Percentiles rank a stretch among this genome's conserved stretches.
Conservation (phyloP, 2,888 invertebrate genomes). For the Latrodectus hesperus region DNA sequence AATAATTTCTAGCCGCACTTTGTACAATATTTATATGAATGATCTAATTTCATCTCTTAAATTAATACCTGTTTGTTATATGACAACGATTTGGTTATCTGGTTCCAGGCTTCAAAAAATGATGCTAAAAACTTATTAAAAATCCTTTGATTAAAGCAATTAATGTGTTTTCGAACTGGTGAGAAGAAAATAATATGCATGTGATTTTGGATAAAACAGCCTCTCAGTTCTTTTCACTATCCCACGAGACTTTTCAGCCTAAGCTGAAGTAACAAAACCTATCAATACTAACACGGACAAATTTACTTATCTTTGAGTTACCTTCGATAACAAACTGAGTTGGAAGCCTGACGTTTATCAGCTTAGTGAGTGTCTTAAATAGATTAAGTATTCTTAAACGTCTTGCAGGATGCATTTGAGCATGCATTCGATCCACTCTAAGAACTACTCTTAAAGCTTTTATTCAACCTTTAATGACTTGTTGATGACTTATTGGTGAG, state of each 20-base stretch:
- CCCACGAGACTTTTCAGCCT: too few species aligned
- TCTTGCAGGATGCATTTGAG: not conserved
- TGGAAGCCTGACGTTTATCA: too few species aligned
- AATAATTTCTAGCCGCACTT: not conserved
- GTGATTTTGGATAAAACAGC: not conserved
- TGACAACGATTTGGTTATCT: not conserved
- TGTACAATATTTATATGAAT: not conserved
- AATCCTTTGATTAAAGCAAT: slow-evolving; percentile 4
- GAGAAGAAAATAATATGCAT: slow-evolving; percentile 7
- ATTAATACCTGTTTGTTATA: not conserved
- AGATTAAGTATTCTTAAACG: too few species aligned
- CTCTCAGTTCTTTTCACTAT: not conserved
- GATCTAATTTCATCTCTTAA: not conserved
- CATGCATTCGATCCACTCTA: too few species aligned
- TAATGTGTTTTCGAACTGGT: not conserved
- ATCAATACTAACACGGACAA: too few species aligned
- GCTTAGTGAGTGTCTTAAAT: too few species aligned
- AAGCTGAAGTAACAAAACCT: too few species aligned
- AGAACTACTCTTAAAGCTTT: not conserved
- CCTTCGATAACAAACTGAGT: too few species aligned
- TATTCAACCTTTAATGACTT: not conserved
- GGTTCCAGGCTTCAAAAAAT: slow-evolving; percentile 1
- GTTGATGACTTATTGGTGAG: not conserved
- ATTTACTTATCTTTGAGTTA: too few species aligned
- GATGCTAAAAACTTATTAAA: not conserved